A percentile compares a stretch with the other conserved stretches of the same genome.
These are phyloP conservation scores for Anniella stebbinsi DNA, from an alignment of 2,797 vertebrate species.

Conservation along the genomic window DNA sequence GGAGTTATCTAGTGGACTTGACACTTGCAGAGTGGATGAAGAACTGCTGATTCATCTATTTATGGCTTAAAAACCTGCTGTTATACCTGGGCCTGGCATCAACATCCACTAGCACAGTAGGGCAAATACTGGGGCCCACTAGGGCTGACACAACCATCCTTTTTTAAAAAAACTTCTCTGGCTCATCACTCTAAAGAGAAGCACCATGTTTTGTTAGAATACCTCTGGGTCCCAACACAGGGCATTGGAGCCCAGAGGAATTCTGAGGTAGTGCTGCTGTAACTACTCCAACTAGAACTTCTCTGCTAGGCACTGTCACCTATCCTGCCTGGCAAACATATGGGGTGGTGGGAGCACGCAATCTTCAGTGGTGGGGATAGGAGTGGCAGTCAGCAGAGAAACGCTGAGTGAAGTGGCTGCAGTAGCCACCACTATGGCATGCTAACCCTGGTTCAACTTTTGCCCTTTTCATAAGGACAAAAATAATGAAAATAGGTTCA, in stretches of 20 bases:
- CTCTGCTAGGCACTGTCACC: not conserved
- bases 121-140: not conserved
- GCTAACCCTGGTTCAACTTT: not conserved
- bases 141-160: no score
- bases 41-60: not conserved
- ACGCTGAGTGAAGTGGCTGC: not conserved
- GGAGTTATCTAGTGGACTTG: not conserved
- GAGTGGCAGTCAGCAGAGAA: not conserved
- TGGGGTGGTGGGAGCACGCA: not conserved
- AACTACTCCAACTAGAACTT: not conserved
- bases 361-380: not conserved
- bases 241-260: not conserved
- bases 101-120: not conserved
- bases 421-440: not conserved
- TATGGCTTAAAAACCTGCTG: not conserved
- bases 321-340: not conserved
- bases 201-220: not conserved
- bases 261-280: not conserved
- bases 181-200: not conserved
- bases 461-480: not conserved
- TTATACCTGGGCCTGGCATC: not conserved
- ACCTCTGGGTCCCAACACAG: not conserved
- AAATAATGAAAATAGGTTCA: not conserved
- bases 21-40: not conserved
- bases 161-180: not conserved